These are phyloP conservation scores for Calliopsis andreniformis DNA, from an alignment of 1,140 invertebrate genomes.

Conservation along the genomic window DNA sequence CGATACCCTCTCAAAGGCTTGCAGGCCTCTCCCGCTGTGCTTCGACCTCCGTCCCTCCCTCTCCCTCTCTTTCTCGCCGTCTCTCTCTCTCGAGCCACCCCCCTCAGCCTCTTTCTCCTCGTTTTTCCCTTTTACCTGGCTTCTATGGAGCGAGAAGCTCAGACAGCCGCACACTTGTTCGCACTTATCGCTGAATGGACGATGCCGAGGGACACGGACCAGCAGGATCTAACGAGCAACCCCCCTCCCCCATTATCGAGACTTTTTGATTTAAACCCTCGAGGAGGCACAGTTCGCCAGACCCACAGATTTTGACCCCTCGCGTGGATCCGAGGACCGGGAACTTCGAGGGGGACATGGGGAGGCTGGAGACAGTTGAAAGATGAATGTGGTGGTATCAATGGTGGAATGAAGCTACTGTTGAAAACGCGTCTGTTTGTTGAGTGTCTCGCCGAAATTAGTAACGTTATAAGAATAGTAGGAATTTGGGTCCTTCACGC, in stretches of 20 bases:
- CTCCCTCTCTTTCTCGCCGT: background rate
- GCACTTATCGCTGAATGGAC: slow-evolving; percentile 56
- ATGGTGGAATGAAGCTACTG: too few species aligned
- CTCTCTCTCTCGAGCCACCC: background rate
- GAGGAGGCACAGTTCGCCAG: background rate
- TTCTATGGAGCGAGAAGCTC: slow-evolving; percentile 41
- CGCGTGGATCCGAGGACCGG: background rate
- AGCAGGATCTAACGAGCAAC: slow-evolving; percentile 58
- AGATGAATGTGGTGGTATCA: too few species aligned
- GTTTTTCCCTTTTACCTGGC: slow-evolving; percentile 31
- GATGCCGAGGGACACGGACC: slow-evolving; percentile 49
- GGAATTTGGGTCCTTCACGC: too few species aligned
- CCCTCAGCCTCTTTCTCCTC: slow-evolving; percentile 7
- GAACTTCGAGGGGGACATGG: too few species aligned
- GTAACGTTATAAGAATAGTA: too few species aligned
- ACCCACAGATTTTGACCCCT: background rate
- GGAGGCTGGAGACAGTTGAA: too few species aligned
- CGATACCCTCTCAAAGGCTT: slow-evolving; percentile 31
- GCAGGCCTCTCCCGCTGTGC: slow-evolving; percentile 31
- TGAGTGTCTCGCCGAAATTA: too few species aligned
- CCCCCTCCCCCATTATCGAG: slow-evolving; percentile 50
- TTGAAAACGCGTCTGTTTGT: too few species aligned
- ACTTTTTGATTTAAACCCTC: slow-evolving; percentile 10
- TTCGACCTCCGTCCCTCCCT: slow-evolving; percentile 19
- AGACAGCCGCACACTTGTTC: slow-evolving; percentile 56